Base-by-base conservation (phyloP, 2,888 invertebrate species). In the Melinaea menophilus region DNA sequence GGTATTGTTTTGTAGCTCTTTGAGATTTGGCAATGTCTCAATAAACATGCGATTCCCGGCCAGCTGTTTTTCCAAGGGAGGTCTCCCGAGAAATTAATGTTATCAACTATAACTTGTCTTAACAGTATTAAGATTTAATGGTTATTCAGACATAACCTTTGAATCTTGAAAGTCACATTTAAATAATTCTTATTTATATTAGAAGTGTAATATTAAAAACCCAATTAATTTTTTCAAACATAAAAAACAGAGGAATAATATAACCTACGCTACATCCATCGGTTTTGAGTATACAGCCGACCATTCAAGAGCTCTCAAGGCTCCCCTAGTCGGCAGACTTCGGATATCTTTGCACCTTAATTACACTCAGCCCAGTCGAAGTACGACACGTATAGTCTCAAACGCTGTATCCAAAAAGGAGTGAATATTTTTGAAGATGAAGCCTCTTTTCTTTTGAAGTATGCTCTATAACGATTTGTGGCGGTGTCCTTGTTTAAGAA, bases 1-100 rank as follows among this genome's bases (percentile, higher is more conserved):
- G 88, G 88, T 89, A 88, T 89, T 88, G 89, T 89, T 90, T 86
- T 88, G 88, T 90, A 86, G 86, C 86, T 88, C 88, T 88, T 88
- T 79, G 83, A 86, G 88, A 90, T 90, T 88, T 89, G 83, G 84
- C 84, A 86, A 87, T 89, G 84, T 83, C 88, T 87, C 85, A 82
- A 89, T 88, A 90, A 89, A 89, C 87, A 88, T 81, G 84, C 81
- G 84, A 87, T 82, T 81, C 74, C 75, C 75, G 80, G 83, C 82
- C 86, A 86, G 87, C 82, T 87, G 85, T 81, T 82, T 81, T 86
- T 82, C 82, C 82, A 83, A 83, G 81, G 83, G 82, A 83, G 79
- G 87, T 88, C 90, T 89, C 89, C 78, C 77, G 88, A 88, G 88
- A 89, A 87, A 88, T 89, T 85, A 89, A 87, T 85, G 79, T 88